Evolutionary conservation across 1,140 invertebrate genomes (phyloP).

Genomic region (Drosophila kikkawai): DNA sequence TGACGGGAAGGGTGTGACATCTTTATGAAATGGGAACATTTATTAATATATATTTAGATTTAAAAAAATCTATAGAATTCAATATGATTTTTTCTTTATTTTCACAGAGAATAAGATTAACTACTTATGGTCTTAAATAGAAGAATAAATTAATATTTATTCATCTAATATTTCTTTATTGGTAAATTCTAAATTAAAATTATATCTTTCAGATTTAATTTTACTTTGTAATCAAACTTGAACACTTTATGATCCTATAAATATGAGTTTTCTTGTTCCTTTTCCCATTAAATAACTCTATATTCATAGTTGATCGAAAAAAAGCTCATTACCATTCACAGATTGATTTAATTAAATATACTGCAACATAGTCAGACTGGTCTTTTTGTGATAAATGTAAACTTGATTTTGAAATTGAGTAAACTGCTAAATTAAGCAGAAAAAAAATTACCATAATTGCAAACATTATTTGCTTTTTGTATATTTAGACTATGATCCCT

Average conservation of each 20-base stretch:
- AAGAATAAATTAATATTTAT: too few species aligned
- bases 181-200: too few species aligned
- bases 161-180: too few species aligned
- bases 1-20: background rate
- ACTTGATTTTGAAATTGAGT: slow-evolving; percentile 6
- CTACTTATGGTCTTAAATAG: too few species aligned
- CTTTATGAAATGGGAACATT: background rate
- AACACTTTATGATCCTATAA: background rate
- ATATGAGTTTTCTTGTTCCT: background rate
- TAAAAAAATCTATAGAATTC: too few species aligned
- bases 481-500: slow-evolving; percentile 10
- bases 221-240: too few species aligned
- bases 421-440: slow-evolving; percentile 5
- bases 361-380: background rate
- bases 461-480: slow-evolving; percentile 17
- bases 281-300: background rate
- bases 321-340: background rate
- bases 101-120: too few species aligned
- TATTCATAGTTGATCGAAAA: background rate
- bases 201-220: too few species aligned
- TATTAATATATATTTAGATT: background rate
- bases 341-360: slow-evolving; percentile 13
- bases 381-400: slow-evolving; percentile 2
- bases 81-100: too few species aligned
- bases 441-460: slow-evolving; percentile 24